Evolutionary conservation across 2,888 invertebrate genomes (phyloP), one percentile per base, ranked within the genome.

Genomic region (Pardosa pseudoannulata): DNA sequence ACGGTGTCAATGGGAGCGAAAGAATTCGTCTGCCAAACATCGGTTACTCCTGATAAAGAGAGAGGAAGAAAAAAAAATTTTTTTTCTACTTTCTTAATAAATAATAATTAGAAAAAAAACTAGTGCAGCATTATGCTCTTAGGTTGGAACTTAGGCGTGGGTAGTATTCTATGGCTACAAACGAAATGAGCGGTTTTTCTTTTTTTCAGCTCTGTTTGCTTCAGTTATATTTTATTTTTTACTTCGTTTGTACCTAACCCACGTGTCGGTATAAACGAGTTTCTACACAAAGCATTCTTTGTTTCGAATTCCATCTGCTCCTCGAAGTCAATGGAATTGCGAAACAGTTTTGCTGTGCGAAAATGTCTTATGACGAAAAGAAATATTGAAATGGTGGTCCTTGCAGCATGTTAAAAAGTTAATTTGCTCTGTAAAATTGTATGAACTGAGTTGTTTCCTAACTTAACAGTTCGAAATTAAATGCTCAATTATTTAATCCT

Each of bases 91-190:
- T 36, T 36, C 5, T 36, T 36, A 7, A 7, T 36, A 28, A 65
- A 27, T n/a, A 65, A 67, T 73, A 74, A 62, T 36, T n/a, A 32
- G 13, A 72, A 56, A 73, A 68, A 76, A 64, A 76, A 23, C 5
- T 5, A 36, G 23, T 70, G 78, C 31, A 23, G 23, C 16, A 62
- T 2, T 62, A 32, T 70, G 28, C 70, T 56, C 78, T 56, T 50
- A 19, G 73, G 67, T 1, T 65, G 46, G 56, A 56, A 16, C n/a
- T 31, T 65, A 5, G 16, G 81, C 81, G 81, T 81, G 81, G 81
- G 81, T 62, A 70, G 81, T 75, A 70, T 70, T 81, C 68, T 62
- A 67, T 81, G 73, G n/a, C 74, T 74, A 74, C 75, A 75, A 68
- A 65, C 73, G 5, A 56, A 56, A 23, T 23, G 5, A 23, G 56